Base-by-base conservation (phyloP, 2,888 invertebrate genomes). In the Diogma glabrata region DNA sequence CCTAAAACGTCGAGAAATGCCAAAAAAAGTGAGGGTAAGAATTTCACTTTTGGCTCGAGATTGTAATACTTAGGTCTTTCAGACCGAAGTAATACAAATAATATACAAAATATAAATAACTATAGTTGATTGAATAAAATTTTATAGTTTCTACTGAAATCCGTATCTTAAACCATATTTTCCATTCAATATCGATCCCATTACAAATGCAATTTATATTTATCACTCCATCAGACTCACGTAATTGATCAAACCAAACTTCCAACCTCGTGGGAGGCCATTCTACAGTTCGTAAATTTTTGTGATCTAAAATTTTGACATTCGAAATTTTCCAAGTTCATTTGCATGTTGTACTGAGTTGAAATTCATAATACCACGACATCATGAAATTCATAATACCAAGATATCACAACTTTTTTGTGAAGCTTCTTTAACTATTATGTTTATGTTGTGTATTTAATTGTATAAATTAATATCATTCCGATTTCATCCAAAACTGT, bases 361-460 rank as follows among this genome's bases (percentile, higher is more conserved):
- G 64, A 51, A 69, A 69, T 23, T 69, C 67, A 26, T 64, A n/a
- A n/a, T n/a, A n/a, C n/a, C n/a, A n/a, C n/a, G n/a, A n/a, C n/a
- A n/a, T n/a, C n/a, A n/a, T n/a, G n/a, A n/a, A n/a, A n/a, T n/a
- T n/a, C n/a, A 53, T 2, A 60, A 57, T 12, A 66, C 46, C 2
- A 61, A 63, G 26, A 68, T 49, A 47, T 61, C 62, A 22, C 63
- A 63, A 50, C 69, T 69, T n/a, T 64, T 61, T 28, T 67, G 65
- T 1, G 67, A 68, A 2, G 70, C 70, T 57, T 70, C 70, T 56
- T 65, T 68, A 1, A 64, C 68, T 66, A 65, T 64, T 7, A 69
- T 56, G 52, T 69, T 65, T 3, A 63, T 66, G 53, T 66, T 64
- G 52, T 69, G 69, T 40, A 68, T 47, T 65, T 62, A 49, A 65